Conservation (phyloP, 2,113 vertebrate species). For the Zosterops lateralis region DNA sequence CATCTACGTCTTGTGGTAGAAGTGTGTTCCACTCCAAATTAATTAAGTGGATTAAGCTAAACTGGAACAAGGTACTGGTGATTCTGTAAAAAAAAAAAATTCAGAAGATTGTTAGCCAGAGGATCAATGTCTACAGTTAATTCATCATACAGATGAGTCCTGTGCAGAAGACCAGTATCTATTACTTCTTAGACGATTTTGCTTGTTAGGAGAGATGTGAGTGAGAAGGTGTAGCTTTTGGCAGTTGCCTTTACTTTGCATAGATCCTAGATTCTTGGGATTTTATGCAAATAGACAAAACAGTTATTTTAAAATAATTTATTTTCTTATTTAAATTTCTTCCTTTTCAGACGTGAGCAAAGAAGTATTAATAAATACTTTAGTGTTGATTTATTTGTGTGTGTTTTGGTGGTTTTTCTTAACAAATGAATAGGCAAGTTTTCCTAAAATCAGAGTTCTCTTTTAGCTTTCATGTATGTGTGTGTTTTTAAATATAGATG, state of each 20-base stretch:
- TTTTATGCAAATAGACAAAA: background rate
- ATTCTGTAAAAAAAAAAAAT: background rate
- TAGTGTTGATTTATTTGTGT: background rate
- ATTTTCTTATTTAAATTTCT: background rate
- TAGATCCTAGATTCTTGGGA: background rate
- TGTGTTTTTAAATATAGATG: background rate
- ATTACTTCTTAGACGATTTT: background rate
- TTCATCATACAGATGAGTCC: background rate
- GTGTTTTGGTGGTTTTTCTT: background rate
- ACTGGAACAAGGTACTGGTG: background rate
- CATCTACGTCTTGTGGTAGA: background rate
- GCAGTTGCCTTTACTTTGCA: background rate
- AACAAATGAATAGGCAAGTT: background rate
- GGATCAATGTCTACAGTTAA: background rate
- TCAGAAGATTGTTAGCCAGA: background rate
- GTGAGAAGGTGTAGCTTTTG: background rate
- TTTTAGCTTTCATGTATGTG: background rate
- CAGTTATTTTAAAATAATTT: background rate
- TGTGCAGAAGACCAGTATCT: accelerated
- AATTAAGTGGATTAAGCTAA: background rate
- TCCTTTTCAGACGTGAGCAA: background rate
- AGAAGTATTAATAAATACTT: background rate
- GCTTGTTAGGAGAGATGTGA: background rate
- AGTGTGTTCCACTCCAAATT: background rate
- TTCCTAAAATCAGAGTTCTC: background rate